phyloP scores from a whole-genome alignment of 2,113 vertebrate species.

The Aldabrachelys gigantea region DNA sequence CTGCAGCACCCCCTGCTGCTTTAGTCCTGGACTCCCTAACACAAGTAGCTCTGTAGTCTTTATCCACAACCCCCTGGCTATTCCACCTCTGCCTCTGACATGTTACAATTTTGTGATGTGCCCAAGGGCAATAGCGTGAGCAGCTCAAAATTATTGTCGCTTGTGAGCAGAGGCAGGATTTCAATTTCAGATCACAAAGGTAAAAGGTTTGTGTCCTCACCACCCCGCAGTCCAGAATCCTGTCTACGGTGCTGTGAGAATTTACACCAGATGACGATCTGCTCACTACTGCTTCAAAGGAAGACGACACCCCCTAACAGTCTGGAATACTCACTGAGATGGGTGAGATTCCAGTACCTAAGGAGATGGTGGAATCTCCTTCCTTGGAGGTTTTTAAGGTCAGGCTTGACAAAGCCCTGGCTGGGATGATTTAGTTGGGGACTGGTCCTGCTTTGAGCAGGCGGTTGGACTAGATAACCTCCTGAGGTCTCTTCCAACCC shows the following conservation, averaged over 20 bases:
- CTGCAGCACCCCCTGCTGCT: background rate
- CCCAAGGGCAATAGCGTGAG: background rate
- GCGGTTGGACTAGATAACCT: too few relatives aligned
- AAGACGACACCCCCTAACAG: background rate
- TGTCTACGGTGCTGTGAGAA: background rate
- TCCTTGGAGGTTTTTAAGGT: too few relatives aligned
- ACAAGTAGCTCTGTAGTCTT: background rate
- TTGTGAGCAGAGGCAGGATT: background rate
- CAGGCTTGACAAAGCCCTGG: too few relatives aligned
- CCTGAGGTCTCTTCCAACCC: too few relatives aligned
- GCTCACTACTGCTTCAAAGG: background rate
- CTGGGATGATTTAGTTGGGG: too few relatives aligned
- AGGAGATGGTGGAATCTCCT: too few relatives aligned
- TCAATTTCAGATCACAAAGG: background rate
- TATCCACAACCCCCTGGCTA: background rate
- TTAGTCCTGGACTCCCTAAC: background rate
- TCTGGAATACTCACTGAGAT: rapidly evolving
- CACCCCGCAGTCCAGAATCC: too few relatives aligned
- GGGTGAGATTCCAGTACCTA: background rate
- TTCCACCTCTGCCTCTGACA: background rate
- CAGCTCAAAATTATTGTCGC: background rate
- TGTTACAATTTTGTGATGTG: background rate
- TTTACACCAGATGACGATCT: background rate
- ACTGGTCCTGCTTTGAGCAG: too few relatives aligned
- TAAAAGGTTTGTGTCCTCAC: background rate